phyloP scores from a whole-genome alignment of 2,797 vertebrate genomes.

The Pseudomugil gertrudae region DNA sequence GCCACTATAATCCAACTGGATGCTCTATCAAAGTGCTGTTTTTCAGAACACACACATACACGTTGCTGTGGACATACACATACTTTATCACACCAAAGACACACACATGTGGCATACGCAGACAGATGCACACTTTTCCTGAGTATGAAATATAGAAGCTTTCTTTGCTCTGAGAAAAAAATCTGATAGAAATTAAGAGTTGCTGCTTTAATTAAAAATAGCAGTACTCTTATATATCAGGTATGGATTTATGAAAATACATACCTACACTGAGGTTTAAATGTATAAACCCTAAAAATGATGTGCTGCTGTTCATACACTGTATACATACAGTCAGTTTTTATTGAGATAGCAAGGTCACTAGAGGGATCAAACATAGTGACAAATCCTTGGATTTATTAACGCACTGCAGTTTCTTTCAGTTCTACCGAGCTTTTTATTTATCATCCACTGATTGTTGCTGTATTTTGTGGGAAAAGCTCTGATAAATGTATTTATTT shows the following conservation, averaged over 20 bases:
- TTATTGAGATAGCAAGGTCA: constrained; percentile 38
- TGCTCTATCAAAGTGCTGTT: constrained; percentile 78
- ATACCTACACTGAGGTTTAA: constrained; percentile 46
- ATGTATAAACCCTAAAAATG: constrained; percentile 35
- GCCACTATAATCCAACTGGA: constrained; percentile 41
- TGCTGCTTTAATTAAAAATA: constrained; percentile 29
- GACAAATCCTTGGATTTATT: not conserved
- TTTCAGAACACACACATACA: constrained; percentile 61
- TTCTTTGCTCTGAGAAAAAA: constrained; percentile 63
- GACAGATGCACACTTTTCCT: constrained; percentile 89
- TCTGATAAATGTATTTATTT: not conserved
- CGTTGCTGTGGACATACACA: constrained; percentile 41
- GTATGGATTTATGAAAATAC: constrained; percentile 32
- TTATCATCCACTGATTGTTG: not conserved
- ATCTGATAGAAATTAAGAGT: constrained; percentile 27
- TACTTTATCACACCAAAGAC: constrained; percentile 52
- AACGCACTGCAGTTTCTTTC: not conserved
- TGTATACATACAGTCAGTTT: constrained; percentile 48
- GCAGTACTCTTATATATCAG: constrained; percentile 32
- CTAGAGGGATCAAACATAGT: not conserved
- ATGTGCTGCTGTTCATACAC: constrained; percentile 42
- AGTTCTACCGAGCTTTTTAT: not conserved
- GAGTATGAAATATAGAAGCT: constrained; percentile 76
- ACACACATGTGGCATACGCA: constrained; percentile 79
- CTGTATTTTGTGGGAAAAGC: not conserved